phyloP scores from a whole-genome alignment of 2,113 vertebrate genomes.

The Dunckerocampus dactyliophorus region DNA sequence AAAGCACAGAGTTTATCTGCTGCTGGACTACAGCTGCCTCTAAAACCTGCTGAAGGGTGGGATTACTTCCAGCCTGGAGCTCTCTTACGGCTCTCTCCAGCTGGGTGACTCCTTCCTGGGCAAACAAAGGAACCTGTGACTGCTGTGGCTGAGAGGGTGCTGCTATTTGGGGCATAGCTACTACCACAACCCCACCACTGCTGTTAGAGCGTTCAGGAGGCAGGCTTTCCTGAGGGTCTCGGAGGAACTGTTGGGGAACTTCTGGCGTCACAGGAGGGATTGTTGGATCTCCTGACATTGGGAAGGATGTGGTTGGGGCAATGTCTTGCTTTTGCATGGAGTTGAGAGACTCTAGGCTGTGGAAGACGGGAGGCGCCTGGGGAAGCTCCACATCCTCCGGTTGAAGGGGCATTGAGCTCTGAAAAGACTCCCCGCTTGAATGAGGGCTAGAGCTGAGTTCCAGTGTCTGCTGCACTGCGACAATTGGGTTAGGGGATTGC shows the following conservation, averaged over 20 bases:
- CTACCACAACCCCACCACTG: conserved; percentile 59
- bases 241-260: conserved; percentile 82
- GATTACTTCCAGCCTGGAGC: conserved; percentile 74
- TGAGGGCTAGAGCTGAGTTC: conserved; percentile 77
- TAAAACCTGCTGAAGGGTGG: conserved; percentile 67
- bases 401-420: conserved; percentile 82
- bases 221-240: conserved; percentile 80
- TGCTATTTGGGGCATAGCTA: conserved; percentile 68
- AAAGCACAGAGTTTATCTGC: conserved; percentile 74
- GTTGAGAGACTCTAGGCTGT: conserved; percentile 77
- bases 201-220: conserved; percentile 74
- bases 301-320: conserved; percentile 79
- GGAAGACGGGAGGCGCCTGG: conserved; percentile 79
- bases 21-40: conserved; percentile 73
- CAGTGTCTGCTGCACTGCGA: conserved; percentile 82
- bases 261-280: conserved; percentile 84
- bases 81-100: conserved; percentile 91
- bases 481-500: conserved; percentile 79
- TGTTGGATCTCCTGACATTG: conserved; percentile 80
- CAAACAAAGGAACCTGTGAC: conserved; percentile 80
- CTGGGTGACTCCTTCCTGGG: conserved; percentile 83
- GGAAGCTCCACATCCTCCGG: conserved; percentile 83
- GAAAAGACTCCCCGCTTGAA: conserved; percentile 74
- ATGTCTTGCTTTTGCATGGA: conserved; percentile 91
- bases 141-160: conserved; percentile 78